phyloP scores from a whole-genome alignment of 2,113 vertebrate species.

The Urocynchramus pylzowi region DNA sequence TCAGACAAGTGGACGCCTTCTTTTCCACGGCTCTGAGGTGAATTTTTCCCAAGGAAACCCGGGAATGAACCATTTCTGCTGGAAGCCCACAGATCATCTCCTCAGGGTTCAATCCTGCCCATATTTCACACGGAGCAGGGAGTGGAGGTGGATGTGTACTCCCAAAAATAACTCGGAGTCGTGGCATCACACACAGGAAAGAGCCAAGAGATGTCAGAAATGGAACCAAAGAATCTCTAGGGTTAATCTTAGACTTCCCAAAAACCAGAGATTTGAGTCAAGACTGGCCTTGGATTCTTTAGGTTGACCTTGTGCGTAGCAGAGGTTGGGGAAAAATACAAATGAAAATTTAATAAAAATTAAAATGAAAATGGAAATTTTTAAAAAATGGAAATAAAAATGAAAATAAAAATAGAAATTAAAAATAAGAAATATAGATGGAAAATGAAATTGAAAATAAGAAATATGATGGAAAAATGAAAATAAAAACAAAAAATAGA shows the following conservation, averaged over 20 bases:
- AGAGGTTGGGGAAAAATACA: background rate
- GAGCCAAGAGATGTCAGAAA: constrained; percentile 9
- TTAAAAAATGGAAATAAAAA: background rate
- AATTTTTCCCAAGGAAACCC: background rate
- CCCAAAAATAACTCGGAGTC: background rate
- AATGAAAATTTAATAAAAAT: background rate
- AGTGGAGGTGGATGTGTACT: constrained; percentile 12
- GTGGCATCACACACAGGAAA: constrained; percentile 16
- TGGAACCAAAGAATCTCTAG: background rate
- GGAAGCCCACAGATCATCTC: background rate
- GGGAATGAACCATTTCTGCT: background rate
- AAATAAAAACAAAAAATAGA: background rate
- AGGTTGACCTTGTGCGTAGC: background rate
- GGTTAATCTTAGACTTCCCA: background rate
- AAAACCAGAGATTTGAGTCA: background rate
- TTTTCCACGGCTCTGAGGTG: background rate
- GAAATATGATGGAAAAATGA: background rate
- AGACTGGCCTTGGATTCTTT: background rate
- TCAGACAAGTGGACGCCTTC: background rate
- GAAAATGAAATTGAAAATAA: background rate
- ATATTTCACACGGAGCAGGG: background rate
- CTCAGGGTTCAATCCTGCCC: background rate
- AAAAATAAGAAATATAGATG: background rate
- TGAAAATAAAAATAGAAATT: background rate
- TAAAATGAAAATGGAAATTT: background rate